Base-by-base conservation (phyloP, 2,797 vertebrate genomes). In the Myripristis jacobus region DNA sequence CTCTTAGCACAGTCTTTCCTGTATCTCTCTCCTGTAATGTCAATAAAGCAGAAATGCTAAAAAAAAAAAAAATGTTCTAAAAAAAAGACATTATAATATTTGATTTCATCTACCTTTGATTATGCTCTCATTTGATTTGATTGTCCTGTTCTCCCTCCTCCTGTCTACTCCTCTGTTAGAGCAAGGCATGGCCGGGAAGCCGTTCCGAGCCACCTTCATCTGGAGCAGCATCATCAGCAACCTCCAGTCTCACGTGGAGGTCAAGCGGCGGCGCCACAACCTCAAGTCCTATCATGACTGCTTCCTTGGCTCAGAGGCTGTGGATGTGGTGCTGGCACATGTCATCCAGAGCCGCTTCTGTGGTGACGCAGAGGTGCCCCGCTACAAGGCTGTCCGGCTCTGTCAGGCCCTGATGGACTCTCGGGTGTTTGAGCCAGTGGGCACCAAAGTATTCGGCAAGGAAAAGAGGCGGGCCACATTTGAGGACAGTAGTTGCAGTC, bases 371-470 rank as follows among this genome's bases (percentile, higher is more conserved):
- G 95, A 95, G 3, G 96, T 99, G 75, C 95, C 96, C 12, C 95
- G 97, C 16, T 91, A 92, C 72, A 99, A 99, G 88, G 95, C 97
- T 1, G 95, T 96, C 31, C 94, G 96, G 0, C 95, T 99, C 0
- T 99, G 98, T 75, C 98, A 99, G 60, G 96, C 95, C 0, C 92
- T 99, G 53, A 98, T 99, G 97, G 98, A 99, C 81, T 96, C 95
- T 3, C 96, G 95, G 83, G 96, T 98, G 34, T 98, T 99, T 60
- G 98, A 98, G 90, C 94, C 96, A 0, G 96, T 99, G 84, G 95
- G 95, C 0, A 93, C 94, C 0, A 95, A 90, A 80, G 95, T 97
- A 36, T 99, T 99, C 36, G 94, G 96, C 44, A 98, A 96, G 87
- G 98, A 98, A 56, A 98, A 96, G 74, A 96, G 95, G 52, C 87